A percentile compares a stretch with the other conserved stretches of the same genome.
These are phyloP conservation scores for Prochilodus magdalenae DNA, from an alignment of 2,113 vertebrate genomes.

Conservation along the genomic window DNA sequence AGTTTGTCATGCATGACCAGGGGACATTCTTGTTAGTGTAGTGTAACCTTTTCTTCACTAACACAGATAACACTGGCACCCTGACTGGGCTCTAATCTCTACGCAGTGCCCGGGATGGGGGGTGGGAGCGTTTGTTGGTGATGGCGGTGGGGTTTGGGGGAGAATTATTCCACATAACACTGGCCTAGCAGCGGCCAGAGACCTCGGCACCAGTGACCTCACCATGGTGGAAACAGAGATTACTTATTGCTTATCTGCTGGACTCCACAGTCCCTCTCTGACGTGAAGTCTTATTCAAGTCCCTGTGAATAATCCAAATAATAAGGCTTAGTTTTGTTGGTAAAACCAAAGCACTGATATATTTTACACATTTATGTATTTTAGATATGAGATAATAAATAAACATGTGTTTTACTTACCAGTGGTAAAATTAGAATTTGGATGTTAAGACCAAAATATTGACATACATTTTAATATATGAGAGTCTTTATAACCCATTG, in stretches of 20 bases:
- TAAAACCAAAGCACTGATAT: too few relatives aligned
- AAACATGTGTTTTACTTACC: too few relatives aligned
- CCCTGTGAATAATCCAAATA: background rate
- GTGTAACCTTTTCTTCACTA: constrained; percentile 90
- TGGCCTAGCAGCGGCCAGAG: constrained; percentile 52
- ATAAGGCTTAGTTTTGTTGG: too few relatives aligned
- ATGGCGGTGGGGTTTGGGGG: constrained; percentile 56
- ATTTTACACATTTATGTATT: too few relatives aligned
- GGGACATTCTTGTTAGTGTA: constrained; percentile 93
- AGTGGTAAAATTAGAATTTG: too few relatives aligned
- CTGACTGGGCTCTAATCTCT: constrained; percentile 88
- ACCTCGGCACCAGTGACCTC: constrained; percentile 56
- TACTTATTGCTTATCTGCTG: constrained; percentile 54
- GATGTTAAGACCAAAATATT: too few relatives aligned
- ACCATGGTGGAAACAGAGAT: constrained; percentile 50
- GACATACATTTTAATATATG: too few relatives aligned
- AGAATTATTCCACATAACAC: constrained; percentile 84
- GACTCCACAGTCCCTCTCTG: constrained; percentile 14
- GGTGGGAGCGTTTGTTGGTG: constrained; percentile 47
- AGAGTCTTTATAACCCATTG: background rate
- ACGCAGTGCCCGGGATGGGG: constrained; percentile 84
- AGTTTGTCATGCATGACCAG: constrained; percentile 86
- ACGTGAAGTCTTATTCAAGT: background rate
- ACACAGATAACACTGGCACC: constrained; percentile 96
- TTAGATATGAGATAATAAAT: too few relatives aligned